These are phyloP conservation scores for Bufotes viridis DNA, from an alignment of 2,797 vertebrate genomes.

Conservation along the genomic window DNA sequence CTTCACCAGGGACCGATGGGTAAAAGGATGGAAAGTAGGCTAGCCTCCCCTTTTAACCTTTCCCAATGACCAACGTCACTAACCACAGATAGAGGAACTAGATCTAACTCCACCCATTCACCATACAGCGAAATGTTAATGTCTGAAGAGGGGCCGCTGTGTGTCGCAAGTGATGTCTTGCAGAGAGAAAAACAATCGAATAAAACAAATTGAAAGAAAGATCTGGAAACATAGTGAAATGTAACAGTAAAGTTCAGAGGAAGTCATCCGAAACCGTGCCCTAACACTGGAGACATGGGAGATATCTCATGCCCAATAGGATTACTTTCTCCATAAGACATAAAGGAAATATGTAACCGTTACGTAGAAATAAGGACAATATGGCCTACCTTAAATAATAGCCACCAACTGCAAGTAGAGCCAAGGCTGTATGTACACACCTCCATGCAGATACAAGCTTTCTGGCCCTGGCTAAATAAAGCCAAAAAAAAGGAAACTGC, in stretches of 20 bases:
- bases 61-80: slow-evolving; percentile 47
- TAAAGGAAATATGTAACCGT: not conserved
- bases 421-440: not conserved
- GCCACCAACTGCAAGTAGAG: not conserved
- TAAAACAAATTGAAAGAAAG: not conserved
- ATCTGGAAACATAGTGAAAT: slow-evolving; percentile 29
- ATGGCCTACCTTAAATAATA: not conserved
- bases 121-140: slow-evolving; percentile 37
- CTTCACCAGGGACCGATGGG: slow-evolving; percentile 49
- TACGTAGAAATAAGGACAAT: not conserved
- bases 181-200: slow-evolving; percentile 10
- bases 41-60: slow-evolving; percentile 53
- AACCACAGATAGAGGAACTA: slow-evolving; percentile 61
- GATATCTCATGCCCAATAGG: too few species aligned
- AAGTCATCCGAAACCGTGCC: not conserved
- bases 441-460: not conserved
- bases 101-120: slow-evolving; percentile 43
- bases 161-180: slow-evolving; percentile 54
- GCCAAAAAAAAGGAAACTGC: not conserved
- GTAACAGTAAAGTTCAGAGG: slow-evolving; percentile 20
- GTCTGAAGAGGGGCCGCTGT: slow-evolving; percentile 30
- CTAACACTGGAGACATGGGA: not conserved
- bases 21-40: slow-evolving; percentile 51
- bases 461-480: not conserved
- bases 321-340: not conserved